Evolutionary conservation across 2,888 invertebrate genomes (phyloP).

Genomic region (Leucophenga montana): DNA sequence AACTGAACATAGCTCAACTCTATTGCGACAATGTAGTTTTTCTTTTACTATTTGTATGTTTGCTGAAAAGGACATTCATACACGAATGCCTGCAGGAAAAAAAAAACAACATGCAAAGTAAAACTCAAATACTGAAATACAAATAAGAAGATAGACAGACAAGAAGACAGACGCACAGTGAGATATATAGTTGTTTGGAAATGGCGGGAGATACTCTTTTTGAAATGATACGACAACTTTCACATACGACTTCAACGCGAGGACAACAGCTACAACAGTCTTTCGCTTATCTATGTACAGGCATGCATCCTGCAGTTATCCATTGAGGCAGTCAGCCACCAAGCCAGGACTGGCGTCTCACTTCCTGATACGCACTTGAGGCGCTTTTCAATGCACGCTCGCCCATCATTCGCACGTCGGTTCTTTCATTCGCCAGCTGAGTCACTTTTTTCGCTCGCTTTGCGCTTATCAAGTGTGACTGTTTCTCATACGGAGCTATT

Average conservation of each 20-base stretch:
- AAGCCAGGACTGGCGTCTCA: constrained; percentile 2
- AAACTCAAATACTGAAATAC: constrained; percentile 4
- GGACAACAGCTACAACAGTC: not conserved
- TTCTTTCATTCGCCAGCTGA: not conserved
- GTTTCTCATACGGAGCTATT: not conserved
- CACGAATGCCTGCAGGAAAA: constrained; percentile 7
- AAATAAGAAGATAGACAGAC: constrained; percentile 7
- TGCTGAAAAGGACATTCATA: constrained; percentile 15
- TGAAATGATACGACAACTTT: not conserved
- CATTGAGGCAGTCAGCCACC: too few relatives aligned
- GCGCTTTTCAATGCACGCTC: not conserved
- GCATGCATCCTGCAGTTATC: not conserved
- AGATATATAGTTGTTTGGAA: too few relatives aligned
- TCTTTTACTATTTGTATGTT: not conserved
- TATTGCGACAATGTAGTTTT: constrained; percentile 12
- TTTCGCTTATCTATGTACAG: constrained; percentile 8
- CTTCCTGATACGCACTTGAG: constrained; percentile 19
- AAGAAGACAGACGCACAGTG: not conserved
- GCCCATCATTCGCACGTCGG: not conserved
- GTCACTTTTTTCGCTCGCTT: constrained; percentile 6
- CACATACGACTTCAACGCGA: not conserved
- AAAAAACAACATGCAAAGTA: not conserved
- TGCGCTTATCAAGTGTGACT: constrained; percentile 13
- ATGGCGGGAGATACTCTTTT: not conserved
- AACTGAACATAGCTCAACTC: constrained; percentile 6